Conservation (phyloP, 2,113 vertebrate species). For the Xenus cinereus region DNA sequence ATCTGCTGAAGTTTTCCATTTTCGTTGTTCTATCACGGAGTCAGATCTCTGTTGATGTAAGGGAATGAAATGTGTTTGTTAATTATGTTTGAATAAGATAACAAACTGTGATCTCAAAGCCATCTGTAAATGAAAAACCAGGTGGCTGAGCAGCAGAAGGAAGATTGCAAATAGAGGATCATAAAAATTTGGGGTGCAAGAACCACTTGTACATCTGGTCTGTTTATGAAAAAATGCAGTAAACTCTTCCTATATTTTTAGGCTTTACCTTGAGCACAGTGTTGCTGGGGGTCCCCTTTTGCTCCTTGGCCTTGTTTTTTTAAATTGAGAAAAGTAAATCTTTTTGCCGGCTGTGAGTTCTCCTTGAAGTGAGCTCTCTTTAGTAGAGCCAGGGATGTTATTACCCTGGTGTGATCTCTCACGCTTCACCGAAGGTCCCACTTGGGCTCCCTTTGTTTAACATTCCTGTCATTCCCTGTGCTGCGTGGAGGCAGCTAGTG, state of each 20-base stretch:
- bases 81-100: constrained; percentile 59
- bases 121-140: constrained; percentile 55
- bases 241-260: not conserved
- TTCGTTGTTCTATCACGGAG: not conserved
- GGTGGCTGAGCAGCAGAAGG: constrained; percentile 37
- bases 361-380: not conserved
- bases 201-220: not conserved
- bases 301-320: not conserved
- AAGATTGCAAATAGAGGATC: not conserved
- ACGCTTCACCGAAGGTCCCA: not conserved
- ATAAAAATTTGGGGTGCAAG: constrained; percentile 13
- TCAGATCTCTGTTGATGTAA: constrained; percentile 44
- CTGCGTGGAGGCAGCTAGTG: not conserved
- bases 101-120: constrained; percentile 55
- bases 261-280: not conserved
- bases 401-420: not conserved
- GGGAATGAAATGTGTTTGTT: constrained; percentile 43
- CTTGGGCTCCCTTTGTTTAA: not conserved
- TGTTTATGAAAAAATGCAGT: not conserved
- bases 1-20: constrained; percentile 7
- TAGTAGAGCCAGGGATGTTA: not conserved
- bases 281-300: not conserved
- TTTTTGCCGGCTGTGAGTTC: not conserved
- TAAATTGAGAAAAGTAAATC: not conserved
- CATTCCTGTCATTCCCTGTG: not conserved